Evolutionary conservation across 2,888 invertebrate genomes (phyloP), one percentile per base, ranked within the genome.

Genomic region (Protophormia terraenovae): DNA sequence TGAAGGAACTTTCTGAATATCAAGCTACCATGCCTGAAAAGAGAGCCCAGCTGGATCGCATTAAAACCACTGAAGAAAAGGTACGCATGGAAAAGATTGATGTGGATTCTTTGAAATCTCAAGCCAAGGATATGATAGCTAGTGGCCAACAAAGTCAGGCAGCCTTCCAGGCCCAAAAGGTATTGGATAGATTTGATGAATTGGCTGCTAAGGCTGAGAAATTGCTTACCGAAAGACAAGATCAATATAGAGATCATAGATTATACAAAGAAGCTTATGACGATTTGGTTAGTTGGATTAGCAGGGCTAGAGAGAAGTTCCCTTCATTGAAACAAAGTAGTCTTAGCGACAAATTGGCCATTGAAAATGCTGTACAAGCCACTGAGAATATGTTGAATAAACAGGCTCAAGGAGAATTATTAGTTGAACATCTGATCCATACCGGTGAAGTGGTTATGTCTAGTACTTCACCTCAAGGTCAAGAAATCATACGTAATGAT

Each of bases 241-340:
- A 96, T 89, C 97, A 98, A 90, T 97, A 96, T 90, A 95, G 96
- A 90, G 97, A 98, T 91, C 98, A 98, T 90, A 95, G 97, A 85
- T 92, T 96, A 1, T 98, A 98, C 91, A 98, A 98, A 91, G 98
- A 98, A 93, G 97, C 98, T 5, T 96, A 97, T 87, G 98, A 98
- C 90, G 97, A 97, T 90, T 94, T 98, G 16, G 96, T 96, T 66
- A 95, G 96, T 73, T 98, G 98, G 98, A 94, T 98, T 86, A 95
- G 95, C 73, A 94, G 97, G 87, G 96, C 97, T 0, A 95, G 97
- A 86, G 98, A 98, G 93, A 97, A 97, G 91, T 96, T 98, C 86
- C 98, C 98, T 3, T 96, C 97, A 4, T 93, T 97, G 84, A 97
- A 97, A 90, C 97, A 97, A 83, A 95, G 96, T 88, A 95, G 97